Conservation (phyloP, 2,888 invertebrate species). For the Orchesella flavescens region DNA sequence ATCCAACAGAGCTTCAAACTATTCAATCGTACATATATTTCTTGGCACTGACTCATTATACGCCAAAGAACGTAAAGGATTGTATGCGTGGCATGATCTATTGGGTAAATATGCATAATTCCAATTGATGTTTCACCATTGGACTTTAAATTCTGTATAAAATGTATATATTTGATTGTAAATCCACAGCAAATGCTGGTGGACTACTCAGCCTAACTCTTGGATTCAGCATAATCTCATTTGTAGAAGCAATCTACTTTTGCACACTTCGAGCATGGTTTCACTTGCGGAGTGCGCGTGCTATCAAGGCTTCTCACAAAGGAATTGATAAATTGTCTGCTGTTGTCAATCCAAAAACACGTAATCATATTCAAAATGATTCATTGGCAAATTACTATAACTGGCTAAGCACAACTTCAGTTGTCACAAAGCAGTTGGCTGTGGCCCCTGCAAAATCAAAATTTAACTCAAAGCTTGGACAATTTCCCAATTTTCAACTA, state of each 20-base stretch:
- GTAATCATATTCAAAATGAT: neutral
- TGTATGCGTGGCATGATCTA: neutral
- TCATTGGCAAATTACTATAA: neutral
- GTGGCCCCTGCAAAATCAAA: too few relatives aligned
- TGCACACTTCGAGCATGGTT: slow-evolving; percentile 27
- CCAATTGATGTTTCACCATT: too few relatives aligned
- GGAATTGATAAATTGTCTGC: neutral
- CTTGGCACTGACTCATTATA: slow-evolving; percentile 3
- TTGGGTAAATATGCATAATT: neutral
- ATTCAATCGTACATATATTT: slow-evolving; percentile 18
- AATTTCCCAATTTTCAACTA: too few relatives aligned
- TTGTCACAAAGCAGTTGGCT: too few relatives aligned
- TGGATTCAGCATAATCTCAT: slow-evolving; percentile 28
- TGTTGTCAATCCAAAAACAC: neutral
- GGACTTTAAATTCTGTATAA: neutral
- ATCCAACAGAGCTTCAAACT: neutral
- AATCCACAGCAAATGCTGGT: slow-evolving; percentile 23
- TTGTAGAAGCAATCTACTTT: slow-evolving; percentile 27
- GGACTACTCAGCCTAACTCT: slow-evolving; percentile 34
- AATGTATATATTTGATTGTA: too few relatives aligned
- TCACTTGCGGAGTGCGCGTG: neutral
- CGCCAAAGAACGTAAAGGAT: slow-evolving; percentile 11
- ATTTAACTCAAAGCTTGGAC: too few relatives aligned
- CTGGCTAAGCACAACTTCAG: neutral
- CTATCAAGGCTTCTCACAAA: neutral